Evolutionary conservation across 2,797 vertebrate genomes (phyloP), one percentile per base, ranked within the genome.

Genomic region (Hyperoplus lanceolatus): DNA sequence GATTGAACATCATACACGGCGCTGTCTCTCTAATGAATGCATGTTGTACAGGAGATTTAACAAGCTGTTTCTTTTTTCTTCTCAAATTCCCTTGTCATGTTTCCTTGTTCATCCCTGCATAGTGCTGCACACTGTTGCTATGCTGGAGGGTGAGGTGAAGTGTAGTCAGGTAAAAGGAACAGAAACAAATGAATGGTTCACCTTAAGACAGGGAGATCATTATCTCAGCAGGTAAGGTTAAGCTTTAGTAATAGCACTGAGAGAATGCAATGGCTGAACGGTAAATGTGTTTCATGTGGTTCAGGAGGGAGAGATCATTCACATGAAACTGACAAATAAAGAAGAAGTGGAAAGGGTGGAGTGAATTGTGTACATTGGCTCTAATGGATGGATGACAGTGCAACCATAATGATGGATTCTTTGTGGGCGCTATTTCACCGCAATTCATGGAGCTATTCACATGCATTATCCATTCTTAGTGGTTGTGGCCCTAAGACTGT

Each of bases 1-100:
- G 70, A 86, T 66, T 84, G 54, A 77, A 74, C 89, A 86, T 85
- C 54, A 85, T 62, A 79, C 83, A 51, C 13, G 39, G 0, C 53
- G 79, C 70, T 59, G 38, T 70, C 60, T 38, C 62, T 75, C 61
- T 79, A 79, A 87, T 87, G 74, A 84, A 76, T 63, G 80, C 38
- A 2, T 75, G 82, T 83, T 61, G 55, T 41, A 43, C 43, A 10
- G 38, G 54, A 80, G 49, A 70, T 67, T 73, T 66, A 73, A 80
- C 64, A 41, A 61, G 58, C 38, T 48, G 48, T 60, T 71, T 56
- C 51, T 45, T 77, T 70, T 68, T 29, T 29, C 29, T 29, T 29
- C 29, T 29, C 29, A 29, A 29, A 41, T 67, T 70, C 38, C 62
- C 43, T 36, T n/a, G n/a, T 58, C 56, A 54, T 56, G 49, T 59